These are phyloP conservation scores for Zeugodacus cucurbitae DNA, from an alignment of 1,140 invertebrate genomes.

Conservation along the genomic window DNA sequence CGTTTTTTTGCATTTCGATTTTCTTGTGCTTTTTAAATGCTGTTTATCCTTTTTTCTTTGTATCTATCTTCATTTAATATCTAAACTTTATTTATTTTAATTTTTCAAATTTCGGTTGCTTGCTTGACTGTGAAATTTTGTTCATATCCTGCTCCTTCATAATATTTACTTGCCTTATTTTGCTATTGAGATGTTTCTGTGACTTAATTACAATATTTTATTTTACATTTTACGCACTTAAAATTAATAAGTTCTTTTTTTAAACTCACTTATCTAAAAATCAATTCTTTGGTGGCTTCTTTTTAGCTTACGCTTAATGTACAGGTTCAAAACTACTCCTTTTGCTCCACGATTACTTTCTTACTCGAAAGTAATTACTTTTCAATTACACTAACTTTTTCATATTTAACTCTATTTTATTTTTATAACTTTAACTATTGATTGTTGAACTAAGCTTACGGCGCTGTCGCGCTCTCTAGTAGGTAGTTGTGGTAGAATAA, in stretches of 20 bases:
- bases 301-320: conserved; percentile 55
- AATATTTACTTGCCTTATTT: neutral
- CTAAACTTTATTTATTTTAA: too few relatives aligned
- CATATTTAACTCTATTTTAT: neutral
- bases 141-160: too few relatives aligned
- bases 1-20: neutral
- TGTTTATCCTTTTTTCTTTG: neutral
- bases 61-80: too few relatives aligned
- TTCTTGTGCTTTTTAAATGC: neutral
- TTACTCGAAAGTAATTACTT: neutral
- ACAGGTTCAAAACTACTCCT: neutral
- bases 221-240: too few relatives aligned
- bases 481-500: neutral
- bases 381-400: neutral
- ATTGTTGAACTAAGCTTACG: neutral
- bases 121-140: too few relatives aligned
- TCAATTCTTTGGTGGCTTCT: conserved; percentile 65
- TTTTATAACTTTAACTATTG: neutral
- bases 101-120: too few relatives aligned
- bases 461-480: too few relatives aligned
- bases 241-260: neutral
- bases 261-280: conserved; percentile 50
- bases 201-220: neutral
- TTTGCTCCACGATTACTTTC: neutral
- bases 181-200: neutral